phyloP scores from a whole-genome alignment of 2,797 vertebrate genomes.

The Peromyscus melanophrys region DNA sequence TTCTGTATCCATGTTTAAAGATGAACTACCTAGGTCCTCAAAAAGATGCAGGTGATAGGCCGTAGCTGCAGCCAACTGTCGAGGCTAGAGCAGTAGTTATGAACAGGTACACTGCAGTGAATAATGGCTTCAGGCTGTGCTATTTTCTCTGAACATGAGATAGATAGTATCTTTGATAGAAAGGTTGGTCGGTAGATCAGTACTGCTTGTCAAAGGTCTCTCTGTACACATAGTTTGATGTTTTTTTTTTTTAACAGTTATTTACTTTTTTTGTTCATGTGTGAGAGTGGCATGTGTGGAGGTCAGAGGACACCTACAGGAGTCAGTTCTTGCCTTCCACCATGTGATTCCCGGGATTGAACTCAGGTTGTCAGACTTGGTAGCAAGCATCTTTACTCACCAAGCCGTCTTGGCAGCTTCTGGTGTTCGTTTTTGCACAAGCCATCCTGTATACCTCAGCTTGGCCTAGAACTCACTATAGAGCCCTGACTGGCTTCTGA shows the following conservation, averaged over 20 bases:
- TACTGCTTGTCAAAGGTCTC: background rate
- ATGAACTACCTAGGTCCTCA: background rate
- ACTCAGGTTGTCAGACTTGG: too few relatives aligned
- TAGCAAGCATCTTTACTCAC: background rate
- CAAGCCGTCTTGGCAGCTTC: background rate
- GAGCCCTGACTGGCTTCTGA: background rate
- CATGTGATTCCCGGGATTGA: background rate
- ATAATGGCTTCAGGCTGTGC: background rate
- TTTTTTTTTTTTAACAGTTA: background rate
- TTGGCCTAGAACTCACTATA: background rate
- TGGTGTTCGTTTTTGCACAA: background rate
- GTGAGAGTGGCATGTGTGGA: background rate
- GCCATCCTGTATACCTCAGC: background rate
- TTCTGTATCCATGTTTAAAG: background rate
- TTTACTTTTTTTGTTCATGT: background rate
- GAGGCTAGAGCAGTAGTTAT: background rate
- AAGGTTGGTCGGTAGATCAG: background rate
- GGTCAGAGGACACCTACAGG: background rate
- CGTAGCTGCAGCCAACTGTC: fast-evolving
- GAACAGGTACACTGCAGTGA: background rate
- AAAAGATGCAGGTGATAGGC: background rate
- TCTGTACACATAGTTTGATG: background rate
- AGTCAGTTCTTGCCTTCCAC: background rate
- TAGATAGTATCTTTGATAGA: background rate
- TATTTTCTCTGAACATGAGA: background rate